A percentile compares a stretch with the other conserved stretches of the same genome.
Evolutionary conservation across 2,888 invertebrate genomes (phyloP).

Genomic region (Chloroclystis v-ata): DNA sequence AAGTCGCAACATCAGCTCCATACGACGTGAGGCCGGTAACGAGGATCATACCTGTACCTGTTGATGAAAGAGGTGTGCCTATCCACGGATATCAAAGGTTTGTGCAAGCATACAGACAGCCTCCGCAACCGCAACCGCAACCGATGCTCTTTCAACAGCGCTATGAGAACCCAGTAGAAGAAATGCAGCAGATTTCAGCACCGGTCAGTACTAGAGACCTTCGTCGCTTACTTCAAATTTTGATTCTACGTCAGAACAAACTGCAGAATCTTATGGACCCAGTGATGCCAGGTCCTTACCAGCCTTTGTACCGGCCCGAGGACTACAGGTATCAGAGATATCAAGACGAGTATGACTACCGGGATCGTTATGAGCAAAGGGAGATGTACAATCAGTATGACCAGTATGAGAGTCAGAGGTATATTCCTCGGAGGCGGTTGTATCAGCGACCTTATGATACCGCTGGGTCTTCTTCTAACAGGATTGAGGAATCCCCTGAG

Average conservation of each 20-base stretch:
- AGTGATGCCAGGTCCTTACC: conserved; percentile 56
- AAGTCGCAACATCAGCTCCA: conserved; percentile 53
- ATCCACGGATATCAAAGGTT: conserved; percentile 64
- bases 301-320: conserved; percentile 47
- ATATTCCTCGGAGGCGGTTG: conserved; percentile 59
- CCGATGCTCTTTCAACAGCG: conserved; percentile 44
- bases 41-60: conserved; percentile 65
- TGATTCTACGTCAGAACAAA: conserved; percentile 81
- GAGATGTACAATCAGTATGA: conserved; percentile 68
- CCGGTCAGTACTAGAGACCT: conserved; percentile 85
- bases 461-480: conserved; percentile 60
- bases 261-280: conserved; percentile 77
- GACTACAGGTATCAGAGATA: conserved; percentile 59
- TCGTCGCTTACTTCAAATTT: conserved; percentile 81
- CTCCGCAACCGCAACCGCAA: conserved; percentile 27
- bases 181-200: conserved; percentile 80
- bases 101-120: conserved; percentile 54
- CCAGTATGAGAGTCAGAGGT: conserved; percentile 70
- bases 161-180: conserved; percentile 71
- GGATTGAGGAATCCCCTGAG: conserved; percentile 74
- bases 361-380: conserved; percentile 53
- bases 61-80: conserved; percentile 68
- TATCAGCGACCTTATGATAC: conserved; percentile 63
- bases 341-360: conserved; percentile 62
- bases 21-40: conserved; percentile 62